phyloP scores from a whole-genome alignment of 2,113 vertebrate genomes.

The Nymphicus hollandicus region DNA sequence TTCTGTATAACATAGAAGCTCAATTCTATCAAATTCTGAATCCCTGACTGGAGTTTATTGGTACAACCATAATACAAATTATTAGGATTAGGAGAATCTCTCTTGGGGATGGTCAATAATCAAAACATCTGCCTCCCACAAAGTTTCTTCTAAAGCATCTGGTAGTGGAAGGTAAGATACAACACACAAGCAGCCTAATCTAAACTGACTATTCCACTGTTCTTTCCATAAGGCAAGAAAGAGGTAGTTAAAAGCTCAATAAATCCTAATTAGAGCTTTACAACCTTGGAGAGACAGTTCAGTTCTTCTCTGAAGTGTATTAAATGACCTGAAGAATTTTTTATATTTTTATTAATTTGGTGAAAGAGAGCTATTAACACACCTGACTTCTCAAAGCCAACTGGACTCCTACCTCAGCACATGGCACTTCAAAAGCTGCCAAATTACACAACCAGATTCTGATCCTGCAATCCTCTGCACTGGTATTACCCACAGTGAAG shows the following conservation, averaged over 20 bases:
- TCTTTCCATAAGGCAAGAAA: neutral
- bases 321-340: neutral
- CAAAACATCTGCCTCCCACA: neutral
- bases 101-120: neutral
- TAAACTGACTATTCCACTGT: neutral
- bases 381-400: neutral
- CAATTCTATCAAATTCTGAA: neutral
- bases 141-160: neutral
- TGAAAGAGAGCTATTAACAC: neutral
- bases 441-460: neutral
- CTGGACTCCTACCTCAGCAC: neutral
- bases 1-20: neutral
- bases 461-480: neutral
- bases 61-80: neutral
- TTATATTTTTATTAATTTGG: neutral
- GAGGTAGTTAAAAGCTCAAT: neutral
- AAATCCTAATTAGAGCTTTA: neutral
- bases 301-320: neutral
- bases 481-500: neutral
- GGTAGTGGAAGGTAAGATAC: neutral
- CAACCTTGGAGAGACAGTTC: neutral
- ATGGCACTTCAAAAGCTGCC: neutral
- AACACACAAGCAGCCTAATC: neutral
- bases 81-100: neutral
- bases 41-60: neutral